Evolutionary conservation across 2,888 invertebrate genomes (phyloP), one percentile per base, ranked within the genome.

Genomic region (Nymphalis polychloros): DNA sequence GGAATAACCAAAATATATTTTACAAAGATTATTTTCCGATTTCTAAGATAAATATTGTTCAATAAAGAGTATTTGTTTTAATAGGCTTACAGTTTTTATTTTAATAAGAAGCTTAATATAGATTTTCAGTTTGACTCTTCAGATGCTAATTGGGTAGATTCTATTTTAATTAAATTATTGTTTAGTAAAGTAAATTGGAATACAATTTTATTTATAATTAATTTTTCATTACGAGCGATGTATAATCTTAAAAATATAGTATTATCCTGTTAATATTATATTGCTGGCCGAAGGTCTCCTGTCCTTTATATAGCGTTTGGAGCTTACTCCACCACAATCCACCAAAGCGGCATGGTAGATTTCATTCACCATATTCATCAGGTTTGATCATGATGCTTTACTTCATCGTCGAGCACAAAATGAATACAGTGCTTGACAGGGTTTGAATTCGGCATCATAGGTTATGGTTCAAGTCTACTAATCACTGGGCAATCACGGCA

Each of bases 131-230:
- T 19, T 35, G 27, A 57, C 41, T 57, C 31, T 31, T 2, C n/a
- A 41, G 35, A 20, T 41, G 57, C 57, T 57, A 57, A 57, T 57
- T 57, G 57, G 57, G 19, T 41, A 31, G 57, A 3, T 57, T 13
- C 19, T 41, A 57, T 41, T 57, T 41, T 19, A 19, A 19, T 57
- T 19, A 57, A 57, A 57, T 31, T 55, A 57, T 27, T 57, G 19
- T 57, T 57, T 57, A 5, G 35, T 35, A 19, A 35, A 35, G 27
- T 10, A 19, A 41, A 57, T 57, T 57, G 1, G 10, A 35, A 57
- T 55, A 57, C 17, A 17, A 31, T 31, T 55, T 35, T 4, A 49
- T 49, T 49, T n/a, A 19, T 13, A 57, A 23, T 41, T 19, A 17
- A 20, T 27, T 48, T 60, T 48, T 6, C n/a, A 23, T 41, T 16